Evolutionary conservation across 2,113 vertebrate genomes (phyloP), one percentile per base, ranked within the genome.

Genomic region (Brachyhypopomus gauderio): DNA sequence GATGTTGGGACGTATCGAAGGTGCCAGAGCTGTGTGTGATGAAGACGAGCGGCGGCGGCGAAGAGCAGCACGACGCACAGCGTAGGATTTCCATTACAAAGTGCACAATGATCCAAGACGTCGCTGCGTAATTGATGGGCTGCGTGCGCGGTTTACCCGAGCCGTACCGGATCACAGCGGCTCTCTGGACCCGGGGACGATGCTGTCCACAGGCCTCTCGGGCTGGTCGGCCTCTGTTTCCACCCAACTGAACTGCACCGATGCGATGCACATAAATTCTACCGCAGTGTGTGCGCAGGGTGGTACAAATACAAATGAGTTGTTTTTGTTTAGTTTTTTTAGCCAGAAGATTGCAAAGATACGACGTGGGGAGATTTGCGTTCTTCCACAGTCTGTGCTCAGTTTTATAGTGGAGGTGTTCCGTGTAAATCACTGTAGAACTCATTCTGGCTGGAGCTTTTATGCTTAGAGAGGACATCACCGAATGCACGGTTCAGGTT

Each of bases 21-120:
- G 11, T 52, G 45, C 45, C 45, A 14, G 45, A 52, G 45, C 41
- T 5, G 9, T 5, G 41, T 52, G 8, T 52, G 36, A 70, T 70
- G 38, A 70, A 38, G 1, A 20, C 17, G n/a, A 34, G 66, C 66
- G 41, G 66, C 66, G 36, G 34, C 34, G 9, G 19, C 3, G 38
- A 38, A 34, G n/a, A 22, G 36, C 20, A 3, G 45, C 9, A 52
- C 14, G 12, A 19, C 22, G 66, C 66, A 41, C 22, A 22, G 38
- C 22, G 36, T 38, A 41, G 64, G 30, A 69, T 69, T 69, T 69
- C 64, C 64, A 69, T 69, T 30, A 19, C 66, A 38, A 70, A 41
- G 66, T 38, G 66, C 66, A 70, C n/a, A 41, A 70, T 20, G 7
- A 41, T 34, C 66, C 38, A 11, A 70, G 38, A 25, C 66, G 12